Base-by-base conservation (phyloP, 2,888 invertebrate species). In the Drosophila barbarae region DNA sequence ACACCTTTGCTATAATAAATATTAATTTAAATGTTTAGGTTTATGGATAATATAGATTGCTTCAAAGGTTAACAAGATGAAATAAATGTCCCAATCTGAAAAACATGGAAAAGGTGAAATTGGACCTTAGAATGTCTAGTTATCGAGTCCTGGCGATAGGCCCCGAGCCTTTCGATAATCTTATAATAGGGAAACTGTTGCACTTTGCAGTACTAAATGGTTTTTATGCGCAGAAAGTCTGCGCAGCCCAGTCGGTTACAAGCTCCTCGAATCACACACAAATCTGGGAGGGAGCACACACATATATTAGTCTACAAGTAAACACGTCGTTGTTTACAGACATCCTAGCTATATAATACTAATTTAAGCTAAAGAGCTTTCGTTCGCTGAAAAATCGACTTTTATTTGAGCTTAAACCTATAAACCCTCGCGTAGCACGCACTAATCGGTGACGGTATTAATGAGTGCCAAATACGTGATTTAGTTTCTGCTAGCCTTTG, bases 381-480 rank as follows among this genome's bases (percentile, higher is more conserved):
- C 41, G 32, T 51, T 42, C 42, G 49, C 65, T 65, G 63, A 63
- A 63, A 61, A 63, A 63, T 63, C 60, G 68, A 60, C 49, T 59
- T 53, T 52, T 59, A 47, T 68, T 68, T 28, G 60, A 52, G 53
- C 69, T 63, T 63, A 54, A 47, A 60, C 59, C 58, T 50, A 57
- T 47, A 34, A 59, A 68, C 28, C 49, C 34, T 26, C 36, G 18
- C 36, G 18, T 41, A 68, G 47, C 38, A 64, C 49, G 47, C 49
- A 54, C 53, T 39, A 70, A 72, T 36, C 46, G 26, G 32, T 30
- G 58, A 52, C 46, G 65, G 52, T 59, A 67, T 61, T 72, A 39
- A 56, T 60, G 66, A 68, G 72, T 74, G 77, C 55, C 70, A 74
- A 72, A 53, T 52, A 30, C 64, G 56, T 53, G 69, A 56, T 56